phyloP scores from a whole-genome alignment of 2,888 invertebrate species.

The Hipparchia semele region DNA sequence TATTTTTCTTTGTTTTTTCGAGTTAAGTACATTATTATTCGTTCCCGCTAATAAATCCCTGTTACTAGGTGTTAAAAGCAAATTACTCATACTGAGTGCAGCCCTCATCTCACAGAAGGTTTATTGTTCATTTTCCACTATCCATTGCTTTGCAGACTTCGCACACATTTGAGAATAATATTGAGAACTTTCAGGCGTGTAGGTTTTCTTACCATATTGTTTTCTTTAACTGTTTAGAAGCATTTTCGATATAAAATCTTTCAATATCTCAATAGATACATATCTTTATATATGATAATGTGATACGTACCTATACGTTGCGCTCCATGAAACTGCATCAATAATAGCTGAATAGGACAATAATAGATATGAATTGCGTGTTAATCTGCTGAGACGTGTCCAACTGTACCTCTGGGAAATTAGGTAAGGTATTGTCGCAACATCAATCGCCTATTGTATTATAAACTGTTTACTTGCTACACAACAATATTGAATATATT shows the following conservation, averaged over 20 bases:
- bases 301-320: not conserved
- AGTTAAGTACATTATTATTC: not conserved
- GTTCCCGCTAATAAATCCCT: too few species aligned
- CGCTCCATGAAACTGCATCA: conserved; percentile 9
- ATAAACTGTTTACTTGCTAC: conserved; percentile 19
- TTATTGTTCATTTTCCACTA: too few species aligned
- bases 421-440: conserved; percentile 42
- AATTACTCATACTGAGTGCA: too few species aligned
- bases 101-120: too few species aligned
- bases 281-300: not conserved
- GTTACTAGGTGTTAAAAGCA: too few species aligned
- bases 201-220: too few species aligned
- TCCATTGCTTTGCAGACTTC: too few species aligned
- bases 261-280: too few species aligned
- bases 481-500: not conserved
- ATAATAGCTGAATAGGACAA: conserved; percentile 20
- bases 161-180: too few species aligned
- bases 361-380: conserved; percentile 43
- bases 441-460: conserved; percentile 39
- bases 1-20: not conserved
- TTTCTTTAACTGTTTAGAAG: too few species aligned
- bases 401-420: conserved; percentile 40
- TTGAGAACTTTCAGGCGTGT: too few species aligned
- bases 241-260: too few species aligned
- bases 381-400: conserved; percentile 49